A percentile compares a stretch with the other conserved stretches of the same genome.
Evolutionary conservation across 2,888 invertebrate species (phyloP).

Genomic region (Melolontha melolontha): DNA sequence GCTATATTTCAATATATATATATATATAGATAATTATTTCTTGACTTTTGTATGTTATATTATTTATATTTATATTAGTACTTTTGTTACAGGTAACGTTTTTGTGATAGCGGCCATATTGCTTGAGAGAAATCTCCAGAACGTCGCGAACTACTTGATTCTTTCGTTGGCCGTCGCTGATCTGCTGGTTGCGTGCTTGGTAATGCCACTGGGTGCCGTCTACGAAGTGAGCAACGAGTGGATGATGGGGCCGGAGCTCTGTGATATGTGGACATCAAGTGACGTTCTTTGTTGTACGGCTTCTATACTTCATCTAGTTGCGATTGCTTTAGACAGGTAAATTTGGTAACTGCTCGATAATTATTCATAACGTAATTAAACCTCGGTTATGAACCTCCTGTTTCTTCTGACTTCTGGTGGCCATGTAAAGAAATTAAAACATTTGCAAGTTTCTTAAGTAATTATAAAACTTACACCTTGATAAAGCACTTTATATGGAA

Average conservation of each 20-base stretch:
- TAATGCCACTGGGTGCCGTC: slow-evolving; percentile 82
- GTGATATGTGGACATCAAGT: slow-evolving; percentile 95
- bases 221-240: slow-evolving; percentile 81
- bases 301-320: slow-evolving; percentile 83
- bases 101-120: slow-evolving; percentile 95
- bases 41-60: too few relatives aligned
- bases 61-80: too few relatives aligned
- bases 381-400: too few relatives aligned
- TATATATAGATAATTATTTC: too few relatives aligned
- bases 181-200: slow-evolving; percentile 86
- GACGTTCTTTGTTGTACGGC: slow-evolving; percentile 93
- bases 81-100: slow-evolving; percentile 81
- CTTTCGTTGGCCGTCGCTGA: slow-evolving; percentile 92
- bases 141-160: slow-evolving; percentile 91
- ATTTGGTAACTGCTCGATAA: too few relatives aligned
- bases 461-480: too few relatives aligned
- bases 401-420: too few relatives aligned
- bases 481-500: too few relatives aligned
- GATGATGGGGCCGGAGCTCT: slow-evolving; percentile 87
- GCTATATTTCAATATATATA: too few relatives aligned
- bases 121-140: slow-evolving; percentile 86
- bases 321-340: slow-evolving; percentile 85
- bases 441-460: too few relatives aligned
- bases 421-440: too few relatives aligned
- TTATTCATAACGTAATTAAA: too few relatives aligned